Conservation (phyloP, 2,797 vertebrate species). For the Cynopterus sphinx region DNA sequence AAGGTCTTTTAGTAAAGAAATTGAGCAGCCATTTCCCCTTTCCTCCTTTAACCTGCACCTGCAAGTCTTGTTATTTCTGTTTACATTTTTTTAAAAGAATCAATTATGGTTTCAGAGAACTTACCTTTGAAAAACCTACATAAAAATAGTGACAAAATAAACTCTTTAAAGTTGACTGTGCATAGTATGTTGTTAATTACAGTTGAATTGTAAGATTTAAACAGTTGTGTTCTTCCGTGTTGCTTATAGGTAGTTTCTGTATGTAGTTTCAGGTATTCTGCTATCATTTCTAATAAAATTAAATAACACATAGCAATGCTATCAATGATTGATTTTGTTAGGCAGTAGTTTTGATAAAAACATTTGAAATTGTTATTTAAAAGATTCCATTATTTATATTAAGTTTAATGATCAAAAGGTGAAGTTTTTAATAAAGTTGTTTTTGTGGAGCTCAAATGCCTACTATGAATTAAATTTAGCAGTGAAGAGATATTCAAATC, state of each 20-base stretch:
- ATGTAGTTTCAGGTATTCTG: not conserved
- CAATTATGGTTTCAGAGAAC: not conserved
- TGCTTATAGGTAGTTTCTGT: not conserved
- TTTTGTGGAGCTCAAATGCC: not conserved
- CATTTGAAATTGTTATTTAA: conserved; percentile 1
- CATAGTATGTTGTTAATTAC: not conserved
- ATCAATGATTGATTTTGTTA: not conserved
- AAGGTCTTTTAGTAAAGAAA: conserved; percentile 58
- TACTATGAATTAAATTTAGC: not conserved
- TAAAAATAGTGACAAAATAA: not conserved
- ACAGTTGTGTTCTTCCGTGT: not conserved
- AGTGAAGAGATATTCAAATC: not conserved
- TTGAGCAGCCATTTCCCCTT: conserved; percentile 46
- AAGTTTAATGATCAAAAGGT: not conserved
- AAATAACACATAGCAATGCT: not conserved
- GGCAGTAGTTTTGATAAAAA: not conserved
- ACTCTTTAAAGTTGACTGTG: not conserved
- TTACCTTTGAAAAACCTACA: not conserved
- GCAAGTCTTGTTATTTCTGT: not conserved
- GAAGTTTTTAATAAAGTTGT: not conserved
- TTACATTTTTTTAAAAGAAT: conserved; percentile 16
- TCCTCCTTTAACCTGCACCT: not conserved
- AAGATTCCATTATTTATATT: not conserved
- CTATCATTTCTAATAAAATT: not conserved
- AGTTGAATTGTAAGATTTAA: not conserved